Base-by-base conservation (phyloP, 2,797 vertebrate species). In the Enteromius trimaculatus region DNA sequence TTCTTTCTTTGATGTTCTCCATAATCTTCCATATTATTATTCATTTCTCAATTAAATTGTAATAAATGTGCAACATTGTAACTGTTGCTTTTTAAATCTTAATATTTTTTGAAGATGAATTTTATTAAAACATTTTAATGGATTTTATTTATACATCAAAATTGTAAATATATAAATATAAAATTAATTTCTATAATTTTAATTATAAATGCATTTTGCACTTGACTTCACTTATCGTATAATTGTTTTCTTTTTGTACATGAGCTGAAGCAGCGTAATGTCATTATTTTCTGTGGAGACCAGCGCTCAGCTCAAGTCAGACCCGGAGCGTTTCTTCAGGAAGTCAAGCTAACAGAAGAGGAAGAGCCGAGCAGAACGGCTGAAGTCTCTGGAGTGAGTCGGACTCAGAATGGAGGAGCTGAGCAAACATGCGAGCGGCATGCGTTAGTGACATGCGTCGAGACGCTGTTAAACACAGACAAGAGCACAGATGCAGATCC, bases 391-490 rank as follows among this genome's bases (percentile, higher is more conserved):
- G 4, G 21, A 13, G 2, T 10, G 19, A 77, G n/a, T 62, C 37
- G 5, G 51, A 60, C 6, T 62, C 23, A 62, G 31, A 64, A 23
- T 11, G 19, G 44, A 49, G 9, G 69, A 11, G 17, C 16, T 29
- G 42, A 77, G 29, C 31, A 44, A 29, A 44, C 75, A 64, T 77
- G 75, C 26, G 14, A 64, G 60, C 26, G 23, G 21, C 75, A 77
- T 60, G 75, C 34, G 13, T 58, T 58, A 76, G 53, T 26, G 74
- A 39, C 74, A 58, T 76, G 71, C 65, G 66, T 69, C 60, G 26
- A 64, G 60, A 31, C 60, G 60, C 60, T 64, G 66, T 23, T 69
- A 39, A 44, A 69, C 34, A 42, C 66, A 69, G 21, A 69, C 21
- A 69, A 66, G 34, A 66, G 29, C 65, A 66, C 31, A 37, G 37